phyloP scores from a whole-genome alignment of 2,888 invertebrate species.

The Marronus borbonicus region DNA sequence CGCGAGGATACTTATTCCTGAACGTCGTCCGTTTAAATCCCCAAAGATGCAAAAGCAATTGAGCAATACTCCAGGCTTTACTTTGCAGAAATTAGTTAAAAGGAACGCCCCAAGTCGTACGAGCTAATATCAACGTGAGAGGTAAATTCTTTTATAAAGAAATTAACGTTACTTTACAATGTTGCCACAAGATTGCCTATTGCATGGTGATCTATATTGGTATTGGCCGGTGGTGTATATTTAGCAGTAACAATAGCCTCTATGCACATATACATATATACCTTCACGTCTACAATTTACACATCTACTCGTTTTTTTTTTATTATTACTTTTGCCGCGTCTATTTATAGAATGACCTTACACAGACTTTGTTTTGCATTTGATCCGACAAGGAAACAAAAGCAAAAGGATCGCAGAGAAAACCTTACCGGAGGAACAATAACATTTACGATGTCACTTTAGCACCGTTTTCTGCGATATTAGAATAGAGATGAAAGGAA shows the following conservation, averaged over 20 bases:
- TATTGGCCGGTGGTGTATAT: not conserved
- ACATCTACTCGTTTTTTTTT: not conserved
- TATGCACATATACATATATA: not conserved
- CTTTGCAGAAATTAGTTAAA: no score
- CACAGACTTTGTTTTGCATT: not conserved
- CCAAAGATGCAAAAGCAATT: no score
- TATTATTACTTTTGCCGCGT: not conserved
- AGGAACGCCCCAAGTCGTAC: no score
- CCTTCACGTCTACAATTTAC: not conserved
- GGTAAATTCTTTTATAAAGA: no score
- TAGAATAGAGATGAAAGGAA: slow-evolving; percentile 12
- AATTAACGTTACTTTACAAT: no score
- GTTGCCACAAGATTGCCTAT: no score
- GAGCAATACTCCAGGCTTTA: no score
- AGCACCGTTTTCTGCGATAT: not conserved
- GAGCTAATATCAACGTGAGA: no score
- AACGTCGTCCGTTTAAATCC: no score
- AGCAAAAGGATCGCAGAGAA: not conserved
- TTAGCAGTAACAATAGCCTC: slow-evolving; percentile 4
- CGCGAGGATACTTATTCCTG: no score
- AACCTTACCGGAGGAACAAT: not conserved
- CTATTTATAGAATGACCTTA: slow-evolving; percentile 20
- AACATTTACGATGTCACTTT: slow-evolving; percentile 11
- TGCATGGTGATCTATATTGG: no score
- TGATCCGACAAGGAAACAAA: not conserved